Conservation (phyloP, 2,113 vertebrate species). For the Gobiocypris rarus region DNA sequence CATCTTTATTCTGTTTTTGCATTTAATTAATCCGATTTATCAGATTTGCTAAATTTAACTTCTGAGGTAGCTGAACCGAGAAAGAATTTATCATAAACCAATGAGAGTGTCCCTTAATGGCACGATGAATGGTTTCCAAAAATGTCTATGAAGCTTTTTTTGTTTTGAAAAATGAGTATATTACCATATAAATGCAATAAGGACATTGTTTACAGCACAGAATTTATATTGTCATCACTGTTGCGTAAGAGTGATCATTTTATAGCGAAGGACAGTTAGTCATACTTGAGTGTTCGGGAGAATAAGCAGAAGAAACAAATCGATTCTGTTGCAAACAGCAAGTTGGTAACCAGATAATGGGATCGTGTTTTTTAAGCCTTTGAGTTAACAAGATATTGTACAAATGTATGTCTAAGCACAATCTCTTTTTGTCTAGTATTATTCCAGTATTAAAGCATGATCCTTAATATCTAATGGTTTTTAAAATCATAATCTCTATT, state of each 20-base stretch:
- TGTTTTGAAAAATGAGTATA: not conserved
- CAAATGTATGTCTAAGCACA: not conserved
- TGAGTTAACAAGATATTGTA: not conserved
- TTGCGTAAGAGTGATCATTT: not conserved
- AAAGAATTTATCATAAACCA: not conserved
- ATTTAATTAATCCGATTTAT: not conserved
- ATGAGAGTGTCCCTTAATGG: not conserved
- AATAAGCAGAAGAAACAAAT: not conserved
- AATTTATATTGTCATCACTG: not conserved
- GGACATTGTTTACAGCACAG: not conserved
- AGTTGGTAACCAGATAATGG: not conserved
- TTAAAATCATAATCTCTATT: not conserved
- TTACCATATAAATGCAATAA: not conserved
- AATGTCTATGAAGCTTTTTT: not conserved
- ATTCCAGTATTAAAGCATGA: not conserved
- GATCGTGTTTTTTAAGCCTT: not conserved
- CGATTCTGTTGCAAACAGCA: not conserved
- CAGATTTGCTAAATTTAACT: not conserved
- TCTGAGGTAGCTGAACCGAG: not conserved
- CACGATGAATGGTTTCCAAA: conserved; percentile 12
- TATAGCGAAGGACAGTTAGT: not conserved
- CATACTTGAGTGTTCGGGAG: not conserved
- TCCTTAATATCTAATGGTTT: not conserved
- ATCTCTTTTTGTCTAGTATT: not conserved
- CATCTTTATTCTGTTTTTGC: not conserved